A percentile compares a stretch with the other conserved stretches of the same genome.
Evolutionary conservation across 2,888 invertebrate species (phyloP).

Genomic region (Pollenia labialis): DNA sequence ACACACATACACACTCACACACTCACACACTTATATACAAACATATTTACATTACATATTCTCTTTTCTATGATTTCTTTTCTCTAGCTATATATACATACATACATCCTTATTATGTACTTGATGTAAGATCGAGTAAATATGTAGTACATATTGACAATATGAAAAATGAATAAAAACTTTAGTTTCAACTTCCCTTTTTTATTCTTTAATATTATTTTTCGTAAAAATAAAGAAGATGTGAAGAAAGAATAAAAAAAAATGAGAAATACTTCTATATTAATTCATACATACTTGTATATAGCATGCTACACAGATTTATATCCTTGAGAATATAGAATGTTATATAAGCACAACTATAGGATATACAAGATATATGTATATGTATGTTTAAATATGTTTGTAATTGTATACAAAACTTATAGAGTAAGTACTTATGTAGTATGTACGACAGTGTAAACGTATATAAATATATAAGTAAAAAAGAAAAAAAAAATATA

Average conservation of each 20-base stretch:
- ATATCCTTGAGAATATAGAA: slow-evolving; percentile 42
- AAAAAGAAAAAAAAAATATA: not conserved
- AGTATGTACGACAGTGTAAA: not conserved
- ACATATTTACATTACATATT: not conserved
- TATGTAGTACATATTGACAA: slow-evolving; percentile 7
- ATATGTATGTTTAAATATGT: not conserved
- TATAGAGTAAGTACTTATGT: not conserved
- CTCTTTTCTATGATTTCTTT: not conserved
- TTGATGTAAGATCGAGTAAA: not conserved
- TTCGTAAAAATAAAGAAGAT: slow-evolving; percentile 16
- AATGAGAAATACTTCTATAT: not conserved
- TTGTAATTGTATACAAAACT: not conserved
- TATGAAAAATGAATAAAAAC: slow-evolving; percentile 28
- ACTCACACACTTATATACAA: not conserved
- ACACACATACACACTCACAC: not conserved
- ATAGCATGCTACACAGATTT: not conserved
- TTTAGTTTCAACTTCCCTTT: not conserved
- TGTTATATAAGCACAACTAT: slow-evolving; percentile 21
- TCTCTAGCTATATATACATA: no score
- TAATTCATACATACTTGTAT: not conserved
- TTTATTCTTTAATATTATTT: slow-evolving; percentile 14
- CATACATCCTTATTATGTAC: not conserved
- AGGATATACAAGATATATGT: not conserved
- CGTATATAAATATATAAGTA: not conserved
- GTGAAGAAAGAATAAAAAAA: slow-evolving; percentile 8